Conservation (phyloP, 2,113 vertebrate genomes). For the Platanista minor region DNA sequence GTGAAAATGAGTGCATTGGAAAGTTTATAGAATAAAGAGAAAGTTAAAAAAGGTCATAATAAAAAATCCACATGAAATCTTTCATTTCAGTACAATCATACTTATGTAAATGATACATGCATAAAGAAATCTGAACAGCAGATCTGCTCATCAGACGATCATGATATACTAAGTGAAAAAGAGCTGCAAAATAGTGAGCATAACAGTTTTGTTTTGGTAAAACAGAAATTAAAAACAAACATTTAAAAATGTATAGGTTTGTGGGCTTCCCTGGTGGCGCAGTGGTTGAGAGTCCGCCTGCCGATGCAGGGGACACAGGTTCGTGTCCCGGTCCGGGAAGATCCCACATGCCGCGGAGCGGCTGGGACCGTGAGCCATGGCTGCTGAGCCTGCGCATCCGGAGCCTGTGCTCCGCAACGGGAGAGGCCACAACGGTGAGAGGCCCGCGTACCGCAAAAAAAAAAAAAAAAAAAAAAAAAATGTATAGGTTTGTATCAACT, state of each 20-base stretch:
- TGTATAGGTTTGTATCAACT: neutral
- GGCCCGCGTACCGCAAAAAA: too few relatives aligned
- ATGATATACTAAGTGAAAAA: neutral
- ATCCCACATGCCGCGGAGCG: too few relatives aligned
- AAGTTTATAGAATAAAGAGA: neutral
- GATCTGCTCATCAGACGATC: neutral
- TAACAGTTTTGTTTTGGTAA: neutral
- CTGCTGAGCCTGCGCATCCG: accelerated
- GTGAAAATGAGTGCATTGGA: neutral
- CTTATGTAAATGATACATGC: neutral
- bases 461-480: neutral
- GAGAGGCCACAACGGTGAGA: too few relatives aligned
- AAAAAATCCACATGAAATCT: neutral
- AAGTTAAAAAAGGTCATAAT: neutral
- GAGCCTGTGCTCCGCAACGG: too few relatives aligned
- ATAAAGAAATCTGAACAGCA: neutral
- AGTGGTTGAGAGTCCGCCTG: too few relatives aligned
- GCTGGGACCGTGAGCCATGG: too few relatives aligned
- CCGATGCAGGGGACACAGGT: too few relatives aligned
- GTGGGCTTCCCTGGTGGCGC: neutral
- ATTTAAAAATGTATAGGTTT: neutral
- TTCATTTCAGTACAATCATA: neutral
- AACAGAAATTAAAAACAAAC: neutral
- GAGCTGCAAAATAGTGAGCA: neutral
- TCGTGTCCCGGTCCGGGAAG: too few relatives aligned